Conservation (phyloP, 2,113 vertebrate species). For the Motacilla alba region DNA sequence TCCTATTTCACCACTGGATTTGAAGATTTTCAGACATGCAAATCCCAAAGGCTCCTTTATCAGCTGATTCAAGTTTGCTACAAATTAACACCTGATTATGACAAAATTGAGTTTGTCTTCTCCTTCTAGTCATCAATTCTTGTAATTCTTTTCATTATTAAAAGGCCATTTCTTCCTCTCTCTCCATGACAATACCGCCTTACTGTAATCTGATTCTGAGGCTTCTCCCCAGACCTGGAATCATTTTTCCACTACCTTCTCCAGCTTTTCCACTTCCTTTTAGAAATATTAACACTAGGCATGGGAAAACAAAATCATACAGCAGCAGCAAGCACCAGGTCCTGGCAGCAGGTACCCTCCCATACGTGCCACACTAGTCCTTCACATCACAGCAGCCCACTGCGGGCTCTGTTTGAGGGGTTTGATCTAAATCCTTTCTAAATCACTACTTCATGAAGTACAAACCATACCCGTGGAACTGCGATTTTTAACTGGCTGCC, state of each 20-base stretch:
- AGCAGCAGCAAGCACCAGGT: background rate
- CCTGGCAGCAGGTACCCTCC: background rate
- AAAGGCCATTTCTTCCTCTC: background rate
- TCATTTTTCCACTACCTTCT: background rate
- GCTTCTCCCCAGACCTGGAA: background rate
- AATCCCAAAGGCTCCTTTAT: background rate
- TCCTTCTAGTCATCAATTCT: background rate
- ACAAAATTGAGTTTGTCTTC: background rate
- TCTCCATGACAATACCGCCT: background rate
- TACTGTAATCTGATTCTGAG: background rate
- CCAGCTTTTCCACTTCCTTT: background rate
- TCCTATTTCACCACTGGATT: rapidly evolving
- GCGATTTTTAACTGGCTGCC: background rate
- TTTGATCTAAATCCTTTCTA: background rate
- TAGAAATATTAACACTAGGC: background rate
- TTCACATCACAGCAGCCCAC: background rate
- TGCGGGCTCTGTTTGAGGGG: background rate
- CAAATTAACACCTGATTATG: background rate
- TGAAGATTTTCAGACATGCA: background rate
- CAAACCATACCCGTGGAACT: background rate
- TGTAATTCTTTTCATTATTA: background rate
- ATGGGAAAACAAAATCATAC: background rate
- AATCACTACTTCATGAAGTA: background rate
- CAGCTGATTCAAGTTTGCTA: background rate
- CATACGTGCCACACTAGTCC: background rate